Base-by-base conservation (phyloP, 2,797 vertebrate genomes). In the Megalops cyprinoides region DNA sequence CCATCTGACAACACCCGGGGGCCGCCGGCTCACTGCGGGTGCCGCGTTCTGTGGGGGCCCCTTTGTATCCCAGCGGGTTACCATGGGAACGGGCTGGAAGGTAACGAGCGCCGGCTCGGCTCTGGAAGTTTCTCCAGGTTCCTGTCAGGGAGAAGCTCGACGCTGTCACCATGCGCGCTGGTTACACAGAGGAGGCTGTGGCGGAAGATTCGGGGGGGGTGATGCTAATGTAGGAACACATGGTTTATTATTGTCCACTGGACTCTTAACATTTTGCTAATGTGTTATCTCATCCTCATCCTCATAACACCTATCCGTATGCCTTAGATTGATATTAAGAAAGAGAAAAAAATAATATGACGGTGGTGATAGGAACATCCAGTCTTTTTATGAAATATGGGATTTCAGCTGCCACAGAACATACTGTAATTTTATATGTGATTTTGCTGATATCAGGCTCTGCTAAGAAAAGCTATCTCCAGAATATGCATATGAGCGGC, bases 261-360 rank as follows among this genome's bases (percentile, higher is more conserved):
- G 56, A 39, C 58, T 25, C 8, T n/a, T 80, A 69, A 80, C 79
- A 34, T 60, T 80, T 75, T 75, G 53, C 51, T 49, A 46, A 28
- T 48, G 10, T 18, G 2, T 46, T 34, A 23, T 34, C 9, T 79
- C 48, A 25, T 28, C 60, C 5, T 1, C 60, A 31, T 15, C 10
- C 60, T 65, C 60, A 18, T 65, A 6, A 31, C 18, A 18, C 65
- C 60, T 37, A 12, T 37, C 31, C 34, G 60, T 37, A 15, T 65
- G 12, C 18, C 6, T 37, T 31, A 37, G 60, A 65, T 65, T 65
- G 18, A 28, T 34, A 37, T n/a, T 18, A 7, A 42, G 39, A 20
- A 44, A 71, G 67, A 1, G 6, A 5, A 23, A 44, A n/a, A 71
- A 9, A 71, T 23, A n/a, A 8, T 7, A 39, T 4, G 7, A 69